phyloP scores from a whole-genome alignment of 2,888 invertebrate species.

The Ophion slaviceki region DNA sequence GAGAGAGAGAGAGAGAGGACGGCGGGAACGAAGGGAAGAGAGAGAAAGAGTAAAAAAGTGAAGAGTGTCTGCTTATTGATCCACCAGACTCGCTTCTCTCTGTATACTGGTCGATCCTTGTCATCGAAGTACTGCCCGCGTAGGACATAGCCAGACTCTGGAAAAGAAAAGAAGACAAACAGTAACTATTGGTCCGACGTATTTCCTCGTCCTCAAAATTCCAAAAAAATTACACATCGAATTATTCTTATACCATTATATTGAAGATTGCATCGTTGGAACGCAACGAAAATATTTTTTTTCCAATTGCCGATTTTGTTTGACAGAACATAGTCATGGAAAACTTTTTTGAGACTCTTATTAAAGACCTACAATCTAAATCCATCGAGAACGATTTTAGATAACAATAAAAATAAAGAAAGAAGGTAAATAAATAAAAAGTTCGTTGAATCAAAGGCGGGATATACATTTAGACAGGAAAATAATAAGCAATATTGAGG shows the following conservation, averaged over 20 bases:
- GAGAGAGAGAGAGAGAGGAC: slow-evolving; percentile 41
- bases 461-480: too few relatives aligned
- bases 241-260: not conserved
- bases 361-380: too few relatives aligned
- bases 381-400: too few relatives aligned
- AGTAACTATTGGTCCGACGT: not conserved
- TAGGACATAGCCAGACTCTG: slow-evolving; percentile 16
- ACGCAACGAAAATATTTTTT: too few relatives aligned
- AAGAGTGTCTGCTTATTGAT: slow-evolving; percentile 67
- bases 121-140: slow-evolving; percentile 56
- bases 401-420: too few relatives aligned
- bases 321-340: too few relatives aligned
- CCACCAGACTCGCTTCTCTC: slow-evolving; percentile 57
- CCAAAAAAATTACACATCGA: not conserved
- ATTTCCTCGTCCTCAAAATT: not conserved
- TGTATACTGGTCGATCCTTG: slow-evolving; percentile 51
- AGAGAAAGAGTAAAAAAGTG: slow-evolving; percentile 42
- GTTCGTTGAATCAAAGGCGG: too few relatives aligned
- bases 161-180: slow-evolving; percentile 26
- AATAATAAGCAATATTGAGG: too few relatives aligned
- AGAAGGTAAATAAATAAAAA: too few relatives aligned
- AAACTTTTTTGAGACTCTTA: too few relatives aligned
- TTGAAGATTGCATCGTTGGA: too few relatives aligned
- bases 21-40: slow-evolving; percentile 15
- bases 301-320: too few relatives aligned